Evolutionary conservation across 2,113 vertebrate species (phyloP).

Genomic region (Anguilla rostrata): DNA sequence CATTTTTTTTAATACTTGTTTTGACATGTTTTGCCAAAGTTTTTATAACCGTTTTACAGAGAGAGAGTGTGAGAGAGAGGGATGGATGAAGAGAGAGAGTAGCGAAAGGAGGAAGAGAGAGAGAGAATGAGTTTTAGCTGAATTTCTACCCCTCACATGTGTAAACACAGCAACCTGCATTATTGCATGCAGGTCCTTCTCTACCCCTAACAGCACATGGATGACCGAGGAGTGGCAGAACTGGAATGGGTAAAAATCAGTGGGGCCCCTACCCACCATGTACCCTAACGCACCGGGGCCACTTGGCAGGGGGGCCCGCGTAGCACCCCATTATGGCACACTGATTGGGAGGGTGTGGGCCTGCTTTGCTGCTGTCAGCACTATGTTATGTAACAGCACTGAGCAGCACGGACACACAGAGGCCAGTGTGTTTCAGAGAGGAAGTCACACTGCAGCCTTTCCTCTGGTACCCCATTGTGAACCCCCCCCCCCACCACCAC

Average conservation of each 20-base stretch:
- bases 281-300: too few relatives aligned
- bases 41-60: background rate
- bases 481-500: background rate
- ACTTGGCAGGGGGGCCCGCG: background rate
- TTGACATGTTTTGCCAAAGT: background rate
- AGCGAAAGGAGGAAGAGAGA: too few relatives aligned
- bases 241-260: background rate
- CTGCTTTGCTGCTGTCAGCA: constrained; percentile 47
- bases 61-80: background rate
- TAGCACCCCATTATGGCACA: background rate
- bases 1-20: too few relatives aligned
- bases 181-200: too few relatives aligned
- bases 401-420: constrained; percentile 56
- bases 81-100: background rate
- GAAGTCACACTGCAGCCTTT: background rate
- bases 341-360: constrained; percentile 56
- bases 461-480: background rate
- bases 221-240: background rate
- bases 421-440: constrained; percentile 16
- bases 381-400: constrained; percentile 60
- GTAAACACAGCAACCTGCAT: background rate
- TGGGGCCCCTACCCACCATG: background rate
- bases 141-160: background rate
- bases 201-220: too few relatives aligned
- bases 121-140: background rate